A percentile compares a stretch with the other conserved stretches of the same genome.
These are phyloP conservation scores for Tragelaphus strepsiceros DNA, from an alignment of 2,113 vertebrate genomes.

Conservation along the genomic window DNA sequence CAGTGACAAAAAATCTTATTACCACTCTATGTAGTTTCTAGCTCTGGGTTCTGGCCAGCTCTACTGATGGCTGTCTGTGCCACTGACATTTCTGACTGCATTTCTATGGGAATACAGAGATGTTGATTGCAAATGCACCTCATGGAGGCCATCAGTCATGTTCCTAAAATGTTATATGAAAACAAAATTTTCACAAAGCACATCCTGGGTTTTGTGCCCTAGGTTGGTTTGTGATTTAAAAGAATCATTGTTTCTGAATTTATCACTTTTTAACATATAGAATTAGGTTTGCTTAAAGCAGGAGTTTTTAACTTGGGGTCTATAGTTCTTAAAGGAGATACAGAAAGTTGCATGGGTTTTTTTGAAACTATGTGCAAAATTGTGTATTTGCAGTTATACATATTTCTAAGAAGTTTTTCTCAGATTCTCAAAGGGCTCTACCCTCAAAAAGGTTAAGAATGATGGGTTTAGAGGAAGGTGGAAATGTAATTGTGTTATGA, in stretches of 20 bases:
- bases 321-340: constrained; percentile 21
- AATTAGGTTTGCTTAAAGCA: not conserved
- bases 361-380: constrained; percentile 29
- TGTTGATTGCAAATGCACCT: not conserved
- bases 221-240: constrained; percentile 37
- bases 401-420: constrained; percentile 26
- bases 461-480: not conserved
- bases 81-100: not conserved
- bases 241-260: not conserved
- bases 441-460: not conserved
- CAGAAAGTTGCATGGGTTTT: constrained; percentile 15
- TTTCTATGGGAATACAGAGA: not conserved
- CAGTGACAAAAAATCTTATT: not conserved
- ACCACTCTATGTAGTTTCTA: not conserved
- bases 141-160: not conserved
- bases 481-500: not conserved
- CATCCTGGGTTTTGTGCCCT: not conserved
- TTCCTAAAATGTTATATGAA: not conserved
- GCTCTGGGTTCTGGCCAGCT: not conserved
- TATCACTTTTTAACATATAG: constrained; percentile 27
- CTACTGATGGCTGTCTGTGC: not conserved
- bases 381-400: not conserved
- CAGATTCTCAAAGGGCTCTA: not conserved
- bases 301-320: not conserved
- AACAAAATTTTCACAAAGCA: constrained; percentile 19